A percentile compares a stretch with the other conserved stretches of the same genome.
Conservation (phyloP, 2,888 invertebrate genomes). For the Lithophane socia region DNA sequence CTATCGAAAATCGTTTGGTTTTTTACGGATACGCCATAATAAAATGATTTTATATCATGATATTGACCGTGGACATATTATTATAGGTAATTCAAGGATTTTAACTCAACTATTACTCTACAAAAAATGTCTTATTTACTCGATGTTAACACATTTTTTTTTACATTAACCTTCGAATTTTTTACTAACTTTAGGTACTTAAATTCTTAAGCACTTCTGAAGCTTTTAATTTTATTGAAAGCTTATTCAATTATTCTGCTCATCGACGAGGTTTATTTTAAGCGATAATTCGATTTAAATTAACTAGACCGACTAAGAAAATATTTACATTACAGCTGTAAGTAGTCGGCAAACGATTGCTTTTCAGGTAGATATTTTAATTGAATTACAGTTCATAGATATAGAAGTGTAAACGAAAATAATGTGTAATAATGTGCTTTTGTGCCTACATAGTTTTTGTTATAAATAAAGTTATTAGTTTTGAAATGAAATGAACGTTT, state of each 20-base stretch:
- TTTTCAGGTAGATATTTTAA: constrained; percentile 4
- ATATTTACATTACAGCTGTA: constrained; percentile 17
- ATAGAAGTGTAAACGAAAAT: neutral
- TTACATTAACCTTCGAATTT: neutral
- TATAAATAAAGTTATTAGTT: too few relatives aligned
- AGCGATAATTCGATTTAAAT: constrained; percentile 26
- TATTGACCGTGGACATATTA: neutral
- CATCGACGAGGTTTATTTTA: constrained; percentile 1
- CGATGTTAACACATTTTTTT: neutral
- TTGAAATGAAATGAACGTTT: neutral
- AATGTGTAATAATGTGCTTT: neutral
- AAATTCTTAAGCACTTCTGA: neutral
- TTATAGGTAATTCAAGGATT: neutral
- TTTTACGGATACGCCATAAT: neutral
- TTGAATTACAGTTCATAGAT: neutral
- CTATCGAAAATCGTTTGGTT: neutral
- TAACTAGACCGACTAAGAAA: neutral
- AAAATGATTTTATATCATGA: neutral
- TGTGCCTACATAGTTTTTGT: too few relatives aligned
- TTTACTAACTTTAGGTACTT: neutral
- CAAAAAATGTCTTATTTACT: neutral
- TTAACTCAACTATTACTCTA: neutral
- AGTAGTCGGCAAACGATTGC: neutral
- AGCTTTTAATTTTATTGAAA: constrained; percentile 7
- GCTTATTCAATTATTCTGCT: neutral